These are phyloP conservation scores for Syrmaticus mikado DNA, from an alignment of 2,113 vertebrate genomes.

Conservation along the genomic window DNA sequence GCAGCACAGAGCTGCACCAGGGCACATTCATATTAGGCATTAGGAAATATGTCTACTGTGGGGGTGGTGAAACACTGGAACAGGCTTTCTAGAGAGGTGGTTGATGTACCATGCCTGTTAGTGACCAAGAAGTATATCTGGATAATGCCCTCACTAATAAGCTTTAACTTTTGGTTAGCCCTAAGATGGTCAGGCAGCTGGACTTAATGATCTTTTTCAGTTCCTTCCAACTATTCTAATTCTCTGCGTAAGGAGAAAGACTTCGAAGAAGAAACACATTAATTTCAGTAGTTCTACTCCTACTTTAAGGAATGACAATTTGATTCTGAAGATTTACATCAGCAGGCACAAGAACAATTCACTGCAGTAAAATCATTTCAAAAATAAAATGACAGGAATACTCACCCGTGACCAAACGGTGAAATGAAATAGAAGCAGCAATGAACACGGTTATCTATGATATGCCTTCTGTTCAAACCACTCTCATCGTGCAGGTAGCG, in stretches of 20 bases:
- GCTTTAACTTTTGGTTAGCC: neutral
- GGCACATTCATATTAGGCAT: neutral
- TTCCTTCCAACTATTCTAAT: neutral
- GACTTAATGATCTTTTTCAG: neutral
- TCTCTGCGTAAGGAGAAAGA: neutral
- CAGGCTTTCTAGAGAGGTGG: neutral
- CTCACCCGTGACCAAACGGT: constrained; percentile 95
- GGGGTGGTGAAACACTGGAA: neutral
- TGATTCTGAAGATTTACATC: neutral
- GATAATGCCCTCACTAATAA: neutral
- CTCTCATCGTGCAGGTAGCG: constrained; percentile 98
- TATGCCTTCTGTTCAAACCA: constrained; percentile 94
- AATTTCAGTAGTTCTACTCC: neutral
- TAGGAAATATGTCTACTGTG: neutral
- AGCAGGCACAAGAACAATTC: neutral
- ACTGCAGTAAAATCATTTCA: neutral
- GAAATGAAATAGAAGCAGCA: constrained; percentile 99
- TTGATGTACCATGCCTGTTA: neutral
- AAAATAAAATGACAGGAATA: neutral
- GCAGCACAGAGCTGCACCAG: neutral
- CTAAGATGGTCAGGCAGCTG: neutral
- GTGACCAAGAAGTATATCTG: neutral
- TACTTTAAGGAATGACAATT: neutral
- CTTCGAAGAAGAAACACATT: neutral
- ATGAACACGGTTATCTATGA: constrained; percentile 96